These are phyloP conservation scores for Craseonycteris thonglongyai DNA, from an alignment of 2,113 vertebrate species.

Conservation along the genomic window DNA sequence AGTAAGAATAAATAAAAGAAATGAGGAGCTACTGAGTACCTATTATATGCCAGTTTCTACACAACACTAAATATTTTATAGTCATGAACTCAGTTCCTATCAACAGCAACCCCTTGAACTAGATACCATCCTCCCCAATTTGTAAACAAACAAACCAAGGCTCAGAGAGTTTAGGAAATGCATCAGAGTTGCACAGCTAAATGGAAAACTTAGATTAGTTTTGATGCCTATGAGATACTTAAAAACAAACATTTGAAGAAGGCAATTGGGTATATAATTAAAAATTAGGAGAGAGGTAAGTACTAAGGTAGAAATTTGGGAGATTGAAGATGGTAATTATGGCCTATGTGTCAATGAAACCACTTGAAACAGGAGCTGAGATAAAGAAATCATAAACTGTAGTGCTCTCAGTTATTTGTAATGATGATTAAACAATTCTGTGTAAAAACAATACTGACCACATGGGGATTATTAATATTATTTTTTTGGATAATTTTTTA, in stretches of 20 bases:
- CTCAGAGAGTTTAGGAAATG: background rate
- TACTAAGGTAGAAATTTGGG: background rate
- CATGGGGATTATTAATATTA: no score
- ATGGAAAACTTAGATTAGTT: background rate
- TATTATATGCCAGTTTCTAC: background rate
- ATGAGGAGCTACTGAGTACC: background rate
- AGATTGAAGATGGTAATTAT: background rate
- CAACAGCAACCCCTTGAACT: background rate
- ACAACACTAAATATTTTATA: background rate
- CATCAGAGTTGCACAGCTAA: background rate
- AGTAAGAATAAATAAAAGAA: background rate
- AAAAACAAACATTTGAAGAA: background rate
- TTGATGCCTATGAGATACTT: background rate
- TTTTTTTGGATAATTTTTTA: no score
- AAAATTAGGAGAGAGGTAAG: background rate
- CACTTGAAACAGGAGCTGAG: background rate
- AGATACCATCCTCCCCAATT: background rate
- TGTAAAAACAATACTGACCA: background rate
- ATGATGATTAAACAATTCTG: background rate
- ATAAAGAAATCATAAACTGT: background rate
- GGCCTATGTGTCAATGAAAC: background rate
- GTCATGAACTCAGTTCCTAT: background rate
- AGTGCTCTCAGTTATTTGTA: background rate
- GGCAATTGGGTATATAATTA: background rate
- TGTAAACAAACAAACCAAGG: background rate